Base-by-base conservation (phyloP, 1,140 invertebrate genomes). In the Belonocnema kinseyi region DNA sequence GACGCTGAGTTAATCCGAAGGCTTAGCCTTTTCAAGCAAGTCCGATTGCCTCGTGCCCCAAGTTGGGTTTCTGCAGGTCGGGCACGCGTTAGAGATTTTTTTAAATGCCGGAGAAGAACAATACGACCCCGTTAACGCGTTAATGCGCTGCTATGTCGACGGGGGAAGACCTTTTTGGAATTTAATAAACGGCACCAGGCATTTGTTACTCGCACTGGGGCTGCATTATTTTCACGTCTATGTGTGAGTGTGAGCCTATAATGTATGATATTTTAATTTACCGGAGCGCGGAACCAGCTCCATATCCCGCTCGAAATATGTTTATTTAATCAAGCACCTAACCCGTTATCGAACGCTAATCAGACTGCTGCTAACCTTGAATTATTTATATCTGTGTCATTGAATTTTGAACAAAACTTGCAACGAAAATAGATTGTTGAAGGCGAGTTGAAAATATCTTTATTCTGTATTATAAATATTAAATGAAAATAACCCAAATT, bases 11-110 rank as follows among this genome's bases (percentile, higher is more conserved):
- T 66, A 66, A 66, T 66, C 61, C 61, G 40, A 66, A 66, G 61
- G 61, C 61, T 66, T 40, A 66, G 61, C 61, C 61, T 66, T 66
- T 66, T 66, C 61, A 66, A 66, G 61, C 61, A 66, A 66, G 61
- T 66, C 61, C 61, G 21, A 66, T 66, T 66, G 61, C 61, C 61
- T 66, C 40, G 61, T 66, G 40, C 26, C 61, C 61, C 21, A 66
- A 21, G 61, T 66, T 66, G 61, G 61, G 61, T 66, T 66, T 66
- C 61, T 26, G 61, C 26, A 33, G 61, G 33, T 66, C 26, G 26
- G 61, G 61, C 61, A 66, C 61, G 61, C 61, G 61, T 66, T 66
- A 66, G 61, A 66, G 61, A 66, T 66, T 66, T 66, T 66, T 66
- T 66, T 66, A 66, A 66, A 66, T 66, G 61, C 61, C 61, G 40